These are phyloP conservation scores for Notothenia coriiceps DNA, from an alignment of 2,113 vertebrate genomes.

Conservation along the genomic window DNA sequence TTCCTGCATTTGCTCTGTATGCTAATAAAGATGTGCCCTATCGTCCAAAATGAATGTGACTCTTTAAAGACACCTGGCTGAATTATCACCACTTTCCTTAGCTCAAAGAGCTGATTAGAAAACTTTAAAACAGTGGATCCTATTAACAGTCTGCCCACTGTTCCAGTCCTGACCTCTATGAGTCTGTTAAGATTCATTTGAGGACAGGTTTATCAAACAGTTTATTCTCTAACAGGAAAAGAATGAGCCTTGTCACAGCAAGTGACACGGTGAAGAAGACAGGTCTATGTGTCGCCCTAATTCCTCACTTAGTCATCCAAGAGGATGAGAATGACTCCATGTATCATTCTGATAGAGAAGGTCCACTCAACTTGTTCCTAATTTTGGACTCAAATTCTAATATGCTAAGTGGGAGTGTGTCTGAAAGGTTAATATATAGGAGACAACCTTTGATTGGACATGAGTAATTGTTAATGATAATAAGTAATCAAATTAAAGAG, in stretches of 20 bases:
- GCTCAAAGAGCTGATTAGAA: slow-evolving; percentile 49
- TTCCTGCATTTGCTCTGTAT: slow-evolving; percentile 4
- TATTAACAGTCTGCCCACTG: slow-evolving; percentile 51
- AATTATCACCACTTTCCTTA: slow-evolving; percentile 61
- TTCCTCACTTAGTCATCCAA: slow-evolving; percentile 77
- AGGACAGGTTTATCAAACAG: slow-evolving; percentile 71
- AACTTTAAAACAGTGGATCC: slow-evolving; percentile 38
- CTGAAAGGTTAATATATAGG: slow-evolving; percentile 90
- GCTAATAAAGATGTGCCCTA: slow-evolving; percentile 36
- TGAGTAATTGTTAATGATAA: slow-evolving; percentile 89
- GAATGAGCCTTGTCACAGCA: slow-evolving; percentile 78
- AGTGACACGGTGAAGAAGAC: slow-evolving; percentile 69
- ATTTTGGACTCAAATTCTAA: slow-evolving; percentile 78
- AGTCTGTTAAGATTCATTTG: slow-evolving; percentile 71
- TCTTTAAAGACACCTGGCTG: slow-evolving; percentile 7
- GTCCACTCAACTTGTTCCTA: slow-evolving; percentile 69
- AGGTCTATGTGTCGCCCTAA: slow-evolving; percentile 71
- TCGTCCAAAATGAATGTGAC: slow-evolving; percentile 19
- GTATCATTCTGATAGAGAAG: slow-evolving; percentile 78
- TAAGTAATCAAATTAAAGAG: slow-evolving; percentile 91
- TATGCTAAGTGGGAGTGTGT: slow-evolving; percentile 82
- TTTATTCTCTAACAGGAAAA: slow-evolving; percentile 70
- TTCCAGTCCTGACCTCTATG: slow-evolving; percentile 53
- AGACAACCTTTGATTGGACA: slow-evolving; percentile 86
- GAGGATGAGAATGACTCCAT: slow-evolving; percentile 75